Evolutionary conservation across 2,797 vertebrate species (phyloP).

Genomic region (Salarias fasciatus): DNA sequence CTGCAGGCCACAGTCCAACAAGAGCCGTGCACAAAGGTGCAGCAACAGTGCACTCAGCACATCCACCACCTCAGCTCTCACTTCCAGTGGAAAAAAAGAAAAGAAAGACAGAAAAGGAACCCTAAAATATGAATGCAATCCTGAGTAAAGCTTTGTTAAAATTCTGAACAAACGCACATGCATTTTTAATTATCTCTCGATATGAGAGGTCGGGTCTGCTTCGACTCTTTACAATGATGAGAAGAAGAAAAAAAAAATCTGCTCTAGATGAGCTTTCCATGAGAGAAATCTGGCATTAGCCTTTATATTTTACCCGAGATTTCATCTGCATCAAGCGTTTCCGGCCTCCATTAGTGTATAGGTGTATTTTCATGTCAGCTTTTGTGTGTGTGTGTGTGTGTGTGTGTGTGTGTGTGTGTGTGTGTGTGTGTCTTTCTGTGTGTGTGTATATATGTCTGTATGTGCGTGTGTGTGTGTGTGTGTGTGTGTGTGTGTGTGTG

Average conservation of each 20-base stretch:
- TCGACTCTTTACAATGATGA: background rate
- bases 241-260: background rate
- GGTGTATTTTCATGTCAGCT: slow-evolving; percentile 65
- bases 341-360: slow-evolving; percentile 48
- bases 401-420: background rate
- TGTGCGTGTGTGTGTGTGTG: background rate
- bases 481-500: slow-evolving; percentile 1
- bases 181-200: slow-evolving; percentile 22
- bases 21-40: slow-evolving; percentile 24
- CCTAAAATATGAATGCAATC: slow-evolving; percentile 26
- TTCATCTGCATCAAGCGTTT: slow-evolving; percentile 42
- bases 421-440: slow-evolving; percentile 13
- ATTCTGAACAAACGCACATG: slow-evolving; percentile 5
- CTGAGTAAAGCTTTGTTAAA: background rate
- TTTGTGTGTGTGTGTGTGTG: slow-evolving; percentile 12
- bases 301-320: slow-evolving; percentile 32
- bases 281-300: slow-evolving; percentile 20
- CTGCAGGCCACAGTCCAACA: slow-evolving; percentile 44
- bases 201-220: slow-evolving; percentile 6
- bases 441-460: slow-evolving; percentile 12
- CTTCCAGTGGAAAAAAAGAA: slow-evolving; percentile 4
- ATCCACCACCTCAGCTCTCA: slow-evolving; percentile 21
- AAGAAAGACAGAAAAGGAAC: no score
- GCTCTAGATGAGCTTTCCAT: slow-evolving; percentile 9
- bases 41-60: slow-evolving; percentile 5